phyloP scores from a whole-genome alignment of 2,888 invertebrate genomes.

The Macropis europaea region DNA sequence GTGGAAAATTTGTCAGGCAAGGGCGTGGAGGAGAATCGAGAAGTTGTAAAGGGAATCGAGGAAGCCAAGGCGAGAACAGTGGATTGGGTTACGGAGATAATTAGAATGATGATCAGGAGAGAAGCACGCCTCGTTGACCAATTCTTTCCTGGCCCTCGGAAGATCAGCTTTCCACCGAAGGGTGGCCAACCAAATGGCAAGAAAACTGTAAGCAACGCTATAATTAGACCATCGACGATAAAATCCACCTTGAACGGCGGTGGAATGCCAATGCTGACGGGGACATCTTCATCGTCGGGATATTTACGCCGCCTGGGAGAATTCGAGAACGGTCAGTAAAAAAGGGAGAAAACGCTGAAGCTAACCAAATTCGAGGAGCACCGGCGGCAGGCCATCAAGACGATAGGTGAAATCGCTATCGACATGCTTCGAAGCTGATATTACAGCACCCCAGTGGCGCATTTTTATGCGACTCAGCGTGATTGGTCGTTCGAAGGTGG shows the following conservation, averaged over 20 bases:
- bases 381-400: constrained; percentile 22
- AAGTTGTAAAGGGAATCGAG: constrained; percentile 53
- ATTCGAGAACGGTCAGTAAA: neutral
- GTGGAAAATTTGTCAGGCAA: constrained; percentile 44
- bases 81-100: constrained; percentile 77
- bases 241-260: too few relatives aligned
- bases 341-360: constrained; percentile 27
- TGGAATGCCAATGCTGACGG: too few relatives aligned
- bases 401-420: constrained; percentile 36
- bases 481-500: constrained; percentile 68
- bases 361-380: constrained; percentile 26
- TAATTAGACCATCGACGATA: too few relatives aligned
- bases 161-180: constrained; percentile 45
- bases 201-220: neutral
- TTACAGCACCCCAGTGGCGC: constrained; percentile 73
- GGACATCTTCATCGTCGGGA: too few relatives aligned
- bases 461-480: constrained; percentile 70
- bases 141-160: constrained; percentile 60
- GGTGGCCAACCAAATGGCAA: neutral
- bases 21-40: constrained; percentile 46
- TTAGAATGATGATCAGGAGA: constrained; percentile 76
- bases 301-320: constrained; percentile 3
- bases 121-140: constrained; percentile 74
- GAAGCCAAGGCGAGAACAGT: constrained; percentile 59
- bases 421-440: constrained; percentile 62